Evolutionary conservation across 2,797 vertebrate species (phyloP).

Genomic region (Gallirallus australis): DNA sequence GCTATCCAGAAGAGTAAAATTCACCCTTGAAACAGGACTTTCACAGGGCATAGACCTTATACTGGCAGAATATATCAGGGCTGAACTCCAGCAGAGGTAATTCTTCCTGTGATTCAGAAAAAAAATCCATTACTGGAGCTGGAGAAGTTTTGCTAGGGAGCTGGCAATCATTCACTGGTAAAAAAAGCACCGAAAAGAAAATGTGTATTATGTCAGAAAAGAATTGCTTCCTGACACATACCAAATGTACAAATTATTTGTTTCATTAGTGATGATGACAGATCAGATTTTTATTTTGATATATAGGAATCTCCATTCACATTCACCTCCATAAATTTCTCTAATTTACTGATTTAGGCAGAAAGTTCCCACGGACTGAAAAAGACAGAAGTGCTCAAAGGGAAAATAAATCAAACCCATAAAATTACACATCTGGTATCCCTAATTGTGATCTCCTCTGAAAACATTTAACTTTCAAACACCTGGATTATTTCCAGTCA

Average conservation of each 20-base stretch:
- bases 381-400: background rate
- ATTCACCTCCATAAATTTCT: background rate
- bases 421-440: background rate
- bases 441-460: constrained; percentile 14
- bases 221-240: background rate
- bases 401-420: constrained; percentile 28
- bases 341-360: background rate
- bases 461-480: constrained; percentile 37
- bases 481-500: background rate
- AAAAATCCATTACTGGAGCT: constrained; percentile 1
- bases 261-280: background rate
- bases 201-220: background rate
- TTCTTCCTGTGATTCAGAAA: constrained; percentile 32
- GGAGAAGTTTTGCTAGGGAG: background rate
- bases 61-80: background rate
- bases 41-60: background rate
- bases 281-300: background rate
- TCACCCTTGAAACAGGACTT: constrained; percentile 31
- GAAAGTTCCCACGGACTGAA: background rate
- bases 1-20: constrained; percentile 4
- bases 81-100: constrained; percentile 43
- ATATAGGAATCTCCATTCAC: background rate
- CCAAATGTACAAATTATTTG: background rate
- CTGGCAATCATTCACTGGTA: background rate
- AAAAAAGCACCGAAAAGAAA: background rate